Evolutionary conservation across 2,113 vertebrate genomes (phyloP).

Genomic region (Cricetomys ansorgei): DNA sequence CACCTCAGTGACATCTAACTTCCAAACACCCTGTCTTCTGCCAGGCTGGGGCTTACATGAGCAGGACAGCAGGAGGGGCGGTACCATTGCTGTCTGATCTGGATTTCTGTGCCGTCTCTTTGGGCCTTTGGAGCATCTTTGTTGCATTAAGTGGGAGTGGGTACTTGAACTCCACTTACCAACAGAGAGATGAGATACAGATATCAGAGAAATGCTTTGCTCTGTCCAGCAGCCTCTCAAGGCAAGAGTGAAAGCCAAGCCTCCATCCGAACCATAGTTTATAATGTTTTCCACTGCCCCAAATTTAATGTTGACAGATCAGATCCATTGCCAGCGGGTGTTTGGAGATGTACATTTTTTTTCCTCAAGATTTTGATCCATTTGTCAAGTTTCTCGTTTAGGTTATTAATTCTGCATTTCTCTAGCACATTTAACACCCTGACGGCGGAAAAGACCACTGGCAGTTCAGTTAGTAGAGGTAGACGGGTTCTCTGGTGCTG

Average conservation of each 20-base stretch:
- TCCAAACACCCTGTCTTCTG: background rate
- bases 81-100: background rate
- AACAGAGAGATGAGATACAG: background rate
- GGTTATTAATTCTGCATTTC: constrained; percentile 14
- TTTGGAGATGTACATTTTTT: background rate
- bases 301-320: background rate
- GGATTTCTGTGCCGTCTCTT: background rate
- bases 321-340: background rate
- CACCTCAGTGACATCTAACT: background rate
- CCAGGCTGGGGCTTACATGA: background rate
- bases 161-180: background rate
- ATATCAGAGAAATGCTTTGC: background rate
- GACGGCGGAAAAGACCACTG: background rate
- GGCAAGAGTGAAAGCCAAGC: background rate
- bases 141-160: background rate
- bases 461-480: background rate
- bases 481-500: background rate
- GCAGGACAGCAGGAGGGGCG: background rate
- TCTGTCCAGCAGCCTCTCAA: background rate
- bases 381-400: background rate
- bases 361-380: background rate
- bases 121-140: background rate
- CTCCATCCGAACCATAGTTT: background rate
- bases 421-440: background rate
- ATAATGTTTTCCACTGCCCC: background rate